Evolutionary conservation across 1,140 invertebrate species (phyloP).

Genomic region (Leptopilina clavipes): DNA sequence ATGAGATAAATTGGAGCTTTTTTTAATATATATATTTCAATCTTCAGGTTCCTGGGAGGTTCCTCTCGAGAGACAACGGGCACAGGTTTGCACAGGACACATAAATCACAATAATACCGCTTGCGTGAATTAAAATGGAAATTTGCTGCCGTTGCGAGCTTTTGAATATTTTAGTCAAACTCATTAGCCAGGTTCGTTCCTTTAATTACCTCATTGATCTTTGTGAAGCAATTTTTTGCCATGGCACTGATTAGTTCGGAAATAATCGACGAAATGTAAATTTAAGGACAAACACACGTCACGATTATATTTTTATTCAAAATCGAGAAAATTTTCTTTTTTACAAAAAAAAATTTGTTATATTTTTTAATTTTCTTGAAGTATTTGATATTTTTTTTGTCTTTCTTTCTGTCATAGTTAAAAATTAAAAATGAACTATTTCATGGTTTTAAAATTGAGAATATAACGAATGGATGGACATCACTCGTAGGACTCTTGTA

Average conservation of each 20-base stretch:
- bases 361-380: no score
- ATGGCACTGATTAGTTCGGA: background rate
- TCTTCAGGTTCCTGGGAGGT: background rate
- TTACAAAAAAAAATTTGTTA: background rate
- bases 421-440: no score
- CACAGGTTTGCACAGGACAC: constrained; percentile 30
- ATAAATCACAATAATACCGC: constrained; percentile 28
- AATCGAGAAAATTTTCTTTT: background rate
- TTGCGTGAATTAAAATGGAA: constrained; percentile 26
- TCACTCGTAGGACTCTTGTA: no score
- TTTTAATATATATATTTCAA: background rate
- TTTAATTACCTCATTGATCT: constrained; percentile 29
- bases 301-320: no score
- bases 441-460: no score
- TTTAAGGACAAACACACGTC: background rate
- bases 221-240: background rate
- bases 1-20: background rate
- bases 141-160: constrained; percentile 6
- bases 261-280: background rate
- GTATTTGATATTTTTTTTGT: no score
- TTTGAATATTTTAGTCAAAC: constrained; percentile 26
- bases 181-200: background rate
- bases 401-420: no score
- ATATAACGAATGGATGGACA: no score
- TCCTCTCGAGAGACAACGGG: background rate